Base-by-base conservation (phyloP, 2,888 invertebrate species). In the Meghimatium bilineatum region DNA sequence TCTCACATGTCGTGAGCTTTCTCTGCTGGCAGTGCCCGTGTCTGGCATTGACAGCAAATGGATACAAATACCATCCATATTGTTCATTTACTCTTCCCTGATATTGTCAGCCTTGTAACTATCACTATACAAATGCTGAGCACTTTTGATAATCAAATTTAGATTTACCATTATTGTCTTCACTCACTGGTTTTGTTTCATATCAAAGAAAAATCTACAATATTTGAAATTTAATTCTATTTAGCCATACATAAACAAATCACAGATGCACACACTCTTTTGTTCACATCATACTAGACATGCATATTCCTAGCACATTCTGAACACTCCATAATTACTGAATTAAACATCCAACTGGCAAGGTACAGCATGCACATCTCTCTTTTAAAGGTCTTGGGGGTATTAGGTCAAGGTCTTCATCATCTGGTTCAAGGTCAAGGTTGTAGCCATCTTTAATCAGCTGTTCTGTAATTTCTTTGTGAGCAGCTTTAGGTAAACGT, bases 371-470 rank as follows among this genome's bases (percentile, higher is more conserved):
- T 26, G 91, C 90, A 88, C 94, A 94, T 82, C 94, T 90, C 85
- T 94, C 93, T 86, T 93, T 91, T 38, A 94, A 89, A 56, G 94
- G 94, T 86, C 94, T 92, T 44, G 95, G 94, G 36, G 94, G 94
- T 86, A 94, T 94, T 38, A 94, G 92, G 89, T 94, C 94, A 85
- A 94, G 92, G 88, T 94, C 94, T 87, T 94, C 94, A 88, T 94
- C 94, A 88, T 94, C 94, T 8, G 95, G 95, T 85, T 95, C 95
- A 91, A 95, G 94, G 93, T 95, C 95, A 93, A 95, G 92, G 90
- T 95, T 95, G 87, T 94, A 94, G 29, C 94, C 94, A 90, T 95
- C 95, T 87, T 95, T 95, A 82, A 95, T 95, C 87, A 95, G 94
- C 86, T 95, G 95, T 88, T 95, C 95, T 14, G 95, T 95, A 77